Percentiles rank a stretch among this genome's conserved stretches.
phyloP scores from a whole-genome alignment of 1,140 invertebrate genomes.

The Thereuonema tuberculata region DNA sequence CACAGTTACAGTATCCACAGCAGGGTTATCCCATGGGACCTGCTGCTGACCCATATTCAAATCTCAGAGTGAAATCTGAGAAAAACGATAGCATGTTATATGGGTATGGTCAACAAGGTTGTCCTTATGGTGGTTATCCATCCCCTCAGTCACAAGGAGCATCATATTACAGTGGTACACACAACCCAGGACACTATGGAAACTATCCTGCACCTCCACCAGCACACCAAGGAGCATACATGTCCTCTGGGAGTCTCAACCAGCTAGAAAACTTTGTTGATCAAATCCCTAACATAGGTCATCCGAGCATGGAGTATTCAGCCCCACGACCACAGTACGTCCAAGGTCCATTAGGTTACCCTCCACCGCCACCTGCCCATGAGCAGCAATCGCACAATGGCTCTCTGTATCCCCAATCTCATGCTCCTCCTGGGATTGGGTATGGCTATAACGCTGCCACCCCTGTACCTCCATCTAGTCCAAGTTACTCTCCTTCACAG shows the following conservation, averaged over 20 bases:
- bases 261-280: constrained; percentile 76
- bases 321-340: constrained; percentile 16
- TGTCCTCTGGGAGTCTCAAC: constrained; percentile 57
- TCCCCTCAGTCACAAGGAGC: constrained; percentile 10
- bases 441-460: constrained; percentile 22
- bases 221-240: constrained; percentile 31
- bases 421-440: constrained; percentile 25
- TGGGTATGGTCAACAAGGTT: constrained; percentile 17
- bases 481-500: background rate
- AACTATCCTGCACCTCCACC: constrained; percentile 45
- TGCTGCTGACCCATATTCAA: constrained; percentile 5
- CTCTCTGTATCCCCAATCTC: constrained; percentile 20
- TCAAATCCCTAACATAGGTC: constrained; percentile 75
- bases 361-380: constrained; percentile 15
- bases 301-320: constrained; percentile 36
- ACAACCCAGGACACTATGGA: constrained; percentile 13
- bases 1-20: background rate
- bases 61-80: constrained; percentile 9
- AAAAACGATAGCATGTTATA: constrained; percentile 4
- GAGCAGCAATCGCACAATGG: background rate
- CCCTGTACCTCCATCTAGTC: constrained; percentile 29
- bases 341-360: constrained; percentile 9
- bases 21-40: background rate
- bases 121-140: background rate
- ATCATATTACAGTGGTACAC: constrained; percentile 13